Evolutionary conservation across 2,888 invertebrate species (phyloP), one percentile per base, ranked within the genome.

Genomic region (Leptothorax acervorum): DNA sequence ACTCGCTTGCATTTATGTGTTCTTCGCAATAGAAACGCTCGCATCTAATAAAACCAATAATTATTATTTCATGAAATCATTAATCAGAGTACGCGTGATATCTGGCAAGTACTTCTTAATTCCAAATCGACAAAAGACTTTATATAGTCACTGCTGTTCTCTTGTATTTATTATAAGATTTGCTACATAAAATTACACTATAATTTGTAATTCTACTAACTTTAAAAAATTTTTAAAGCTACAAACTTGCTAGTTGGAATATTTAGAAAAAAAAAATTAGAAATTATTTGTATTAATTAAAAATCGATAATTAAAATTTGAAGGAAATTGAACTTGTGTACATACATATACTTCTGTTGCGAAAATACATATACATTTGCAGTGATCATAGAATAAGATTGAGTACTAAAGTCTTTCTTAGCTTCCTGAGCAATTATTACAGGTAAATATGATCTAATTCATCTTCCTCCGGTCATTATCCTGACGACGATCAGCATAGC

Each of bases 381-480:
- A 23, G 35, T 66, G 66, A 51, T 48, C 35, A 18, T 12, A 39
- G n/a, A 60, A 45, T 62, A 28, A 62, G 62, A 74, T 62, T 65
- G 23, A 66, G n/a, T 39, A 28, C 35, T 48, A 4, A 39, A 60
- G 28, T 79, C 48, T 53, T 53, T 12, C 57, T 62, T 78, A 68
- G 78, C 84, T 79, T 86, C 78, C 87, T 71, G 78, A 55, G 83
- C 82, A 88, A 88, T 90, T 86, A 85, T 75, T 68, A 74, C 75
- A 66, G 71, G 81, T 83, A 90, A 90, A 88, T 83, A 84, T 82
- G 86, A 87, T 90, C 90, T 89, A 89, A 90, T 90, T 90, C 90
- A 89, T 90, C 90, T 90, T 90, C 84, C 85, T 86, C 85, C 70
- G 35, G 74, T 66, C 62, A 55, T 74, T 90, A 90, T 90, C 90